Evolutionary conservation across 2,888 invertebrate species (phyloP).

Genomic region (Epicampocera succincta): DNA sequence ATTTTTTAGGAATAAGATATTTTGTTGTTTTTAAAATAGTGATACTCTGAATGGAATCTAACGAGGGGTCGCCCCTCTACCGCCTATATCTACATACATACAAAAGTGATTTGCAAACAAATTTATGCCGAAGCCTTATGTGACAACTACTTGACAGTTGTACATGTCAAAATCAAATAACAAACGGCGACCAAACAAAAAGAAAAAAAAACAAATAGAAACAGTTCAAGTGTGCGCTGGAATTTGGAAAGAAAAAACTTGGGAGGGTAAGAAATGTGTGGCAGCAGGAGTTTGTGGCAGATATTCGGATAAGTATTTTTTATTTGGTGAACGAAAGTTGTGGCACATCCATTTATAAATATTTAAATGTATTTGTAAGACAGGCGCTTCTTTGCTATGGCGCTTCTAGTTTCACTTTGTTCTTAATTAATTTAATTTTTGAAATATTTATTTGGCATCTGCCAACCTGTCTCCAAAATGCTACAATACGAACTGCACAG

Average conservation of each 20-base stretch:
- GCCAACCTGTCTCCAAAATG: constrained; percentile 19
- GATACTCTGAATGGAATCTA: background rate
- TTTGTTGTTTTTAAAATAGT: background rate
- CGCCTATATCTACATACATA: background rate
- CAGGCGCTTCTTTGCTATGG: too few relatives aligned
- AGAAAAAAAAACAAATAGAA: background rate
- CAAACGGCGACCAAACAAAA: constrained; percentile 15
- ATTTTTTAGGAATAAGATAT: constrained; percentile 10
- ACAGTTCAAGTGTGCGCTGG: background rate
- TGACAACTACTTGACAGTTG: constrained; percentile 68
- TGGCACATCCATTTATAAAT: too few relatives aligned
- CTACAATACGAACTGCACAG: constrained; percentile 32
- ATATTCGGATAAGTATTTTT: background rate
- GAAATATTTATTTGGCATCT: constrained; percentile 9
- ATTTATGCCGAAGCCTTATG: constrained; percentile 67
- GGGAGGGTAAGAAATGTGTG: background rate
- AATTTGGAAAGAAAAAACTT: constrained; percentile 5
- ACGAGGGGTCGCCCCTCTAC: background rate
- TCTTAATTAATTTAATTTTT: constrained; percentile 24
- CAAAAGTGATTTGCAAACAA: constrained; percentile 59
- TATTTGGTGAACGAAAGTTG: too few relatives aligned
- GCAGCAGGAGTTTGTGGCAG: background rate
- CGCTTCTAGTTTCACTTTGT: background rate
- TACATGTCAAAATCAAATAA: constrained; percentile 59
- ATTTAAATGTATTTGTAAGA: too few relatives aligned